These are phyloP conservation scores for Resseliella maxima DNA, from an alignment of 2,888 invertebrate genomes.

Conservation along the genomic window DNA sequence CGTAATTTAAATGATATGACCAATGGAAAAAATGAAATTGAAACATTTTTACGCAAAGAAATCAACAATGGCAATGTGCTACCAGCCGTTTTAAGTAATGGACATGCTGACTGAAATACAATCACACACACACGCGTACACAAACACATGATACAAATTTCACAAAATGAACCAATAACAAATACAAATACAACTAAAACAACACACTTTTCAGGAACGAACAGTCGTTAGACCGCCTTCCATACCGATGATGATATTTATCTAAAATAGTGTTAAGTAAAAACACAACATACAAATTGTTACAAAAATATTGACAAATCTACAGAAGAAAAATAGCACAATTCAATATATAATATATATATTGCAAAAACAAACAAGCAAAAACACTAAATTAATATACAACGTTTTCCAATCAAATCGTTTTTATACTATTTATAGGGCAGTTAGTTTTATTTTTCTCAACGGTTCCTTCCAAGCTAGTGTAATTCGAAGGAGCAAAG, in stretches of 20 bases:
- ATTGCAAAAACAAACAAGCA: not conserved
- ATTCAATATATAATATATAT: too few species aligned
- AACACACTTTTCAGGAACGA: not conserved
- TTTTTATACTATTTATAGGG: slow-evolving; percentile 13
- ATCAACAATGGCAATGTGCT: slow-evolving; percentile 67
- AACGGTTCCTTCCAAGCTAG: not conserved
- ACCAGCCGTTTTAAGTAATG: slow-evolving; percentile 67
- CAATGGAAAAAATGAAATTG: slow-evolving; percentile 58
- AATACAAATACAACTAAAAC: not conserved
- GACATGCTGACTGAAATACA: slow-evolving; percentile 67
- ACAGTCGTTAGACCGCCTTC: not conserved
- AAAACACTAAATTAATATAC: not conserved
- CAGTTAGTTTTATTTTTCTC: not conserved
- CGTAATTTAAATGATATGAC: slow-evolving; percentile 61
- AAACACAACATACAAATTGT: not conserved
- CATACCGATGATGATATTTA: slow-evolving; percentile 18
- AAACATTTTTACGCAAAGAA: slow-evolving; percentile 66
- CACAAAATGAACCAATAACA: not conserved
- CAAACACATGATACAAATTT: not conserved
- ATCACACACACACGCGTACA: too few species aligned
- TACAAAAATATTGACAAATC: too few species aligned
- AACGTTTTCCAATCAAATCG: not conserved
- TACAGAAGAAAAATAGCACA: too few species aligned
- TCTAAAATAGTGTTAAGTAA: not conserved
- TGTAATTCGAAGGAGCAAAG: not conserved